Percentiles rank a stretch among this genome's conserved stretches.
Evolutionary conservation across 2,888 invertebrate species (phyloP).

Genomic region (Drosophila monieri): DNA sequence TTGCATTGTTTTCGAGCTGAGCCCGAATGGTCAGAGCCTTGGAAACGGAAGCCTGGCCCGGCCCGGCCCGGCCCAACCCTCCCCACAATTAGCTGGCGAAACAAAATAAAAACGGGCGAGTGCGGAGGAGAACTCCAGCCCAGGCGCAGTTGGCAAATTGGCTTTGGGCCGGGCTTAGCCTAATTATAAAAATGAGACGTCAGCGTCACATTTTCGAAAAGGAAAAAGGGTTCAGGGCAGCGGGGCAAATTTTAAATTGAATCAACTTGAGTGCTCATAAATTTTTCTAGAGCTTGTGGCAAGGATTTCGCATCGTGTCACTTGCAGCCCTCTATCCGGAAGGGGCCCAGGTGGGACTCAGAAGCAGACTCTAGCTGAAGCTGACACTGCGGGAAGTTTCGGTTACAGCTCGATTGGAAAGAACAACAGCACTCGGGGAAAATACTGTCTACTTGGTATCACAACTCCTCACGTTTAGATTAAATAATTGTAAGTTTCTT

Average conservation of each 20-base stretch:
- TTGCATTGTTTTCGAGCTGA: constrained; percentile 34
- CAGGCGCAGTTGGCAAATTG: constrained; percentile 66
- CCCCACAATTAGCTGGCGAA: constrained; percentile 9
- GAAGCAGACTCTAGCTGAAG: constrained; percentile 21
- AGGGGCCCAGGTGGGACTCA: constrained; percentile 23
- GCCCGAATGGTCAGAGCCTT: constrained; percentile 1
- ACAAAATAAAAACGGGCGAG: background rate
- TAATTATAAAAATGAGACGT: constrained; percentile 71
- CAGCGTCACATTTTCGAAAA: constrained; percentile 61
- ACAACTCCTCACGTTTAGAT: too few species aligned
- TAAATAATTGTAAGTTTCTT: background rate
- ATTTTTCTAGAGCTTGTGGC: constrained; percentile 62
- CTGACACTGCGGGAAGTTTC: constrained; percentile 59
- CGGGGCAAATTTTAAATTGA: constrained; percentile 65
- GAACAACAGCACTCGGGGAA: constrained; percentile 28
- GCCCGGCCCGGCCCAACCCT: background rate
- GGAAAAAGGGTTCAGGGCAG: constrained; percentile 4
- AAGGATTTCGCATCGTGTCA: constrained; percentile 57
- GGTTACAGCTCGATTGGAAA: constrained; percentile 65
- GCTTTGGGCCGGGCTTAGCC: constrained; percentile 71
- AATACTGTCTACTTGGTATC: background rate
- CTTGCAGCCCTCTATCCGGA: constrained; percentile 55
- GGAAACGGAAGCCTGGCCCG: constrained; percentile 28
- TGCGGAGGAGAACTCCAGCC: background rate
- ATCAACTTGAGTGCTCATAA: constrained; percentile 76